These are phyloP conservation scores for Drosophila neonasuta DNA, from an alignment of 2,888 invertebrate genomes.

Conservation along the genomic window DNA sequence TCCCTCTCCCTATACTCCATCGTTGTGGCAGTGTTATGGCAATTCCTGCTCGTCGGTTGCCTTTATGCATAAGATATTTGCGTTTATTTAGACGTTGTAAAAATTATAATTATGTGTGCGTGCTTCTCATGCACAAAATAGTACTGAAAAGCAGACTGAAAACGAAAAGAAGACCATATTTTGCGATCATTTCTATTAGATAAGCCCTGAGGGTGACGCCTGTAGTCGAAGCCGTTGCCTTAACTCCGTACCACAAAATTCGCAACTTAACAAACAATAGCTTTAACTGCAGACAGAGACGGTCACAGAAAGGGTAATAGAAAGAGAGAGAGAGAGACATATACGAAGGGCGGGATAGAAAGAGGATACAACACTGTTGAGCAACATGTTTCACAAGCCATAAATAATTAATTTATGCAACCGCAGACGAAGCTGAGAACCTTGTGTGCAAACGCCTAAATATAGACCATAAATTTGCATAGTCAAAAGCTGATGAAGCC, in stretches of 20 bases:
- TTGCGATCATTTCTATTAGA: constrained; percentile 71
- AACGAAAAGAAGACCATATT: constrained; percentile 65
- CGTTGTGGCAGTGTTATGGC: background rate
- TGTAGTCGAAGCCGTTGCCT: constrained; percentile 39
- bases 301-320: too few relatives aligned
- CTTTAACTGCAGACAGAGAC: constrained; percentile 12
- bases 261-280: constrained; percentile 60
- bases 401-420: constrained; percentile 76
- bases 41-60: constrained; percentile 46
- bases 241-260: constrained; percentile 44
- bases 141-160: constrained; percentile 9
- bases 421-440: constrained; percentile 44
- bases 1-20: background rate
- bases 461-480: constrained; percentile 71
- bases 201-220: constrained; percentile 51
- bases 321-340: background rate
- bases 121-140: constrained; percentile 55
- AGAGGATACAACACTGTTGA: constrained; percentile 28
- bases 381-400: constrained; percentile 67
- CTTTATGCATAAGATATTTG: constrained; percentile 71
- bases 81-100: constrained; percentile 76
- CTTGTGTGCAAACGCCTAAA: constrained; percentile 70
- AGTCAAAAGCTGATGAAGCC: constrained; percentile 66
- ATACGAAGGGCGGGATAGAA: background rate
- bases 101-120: constrained; percentile 77